These are phyloP conservation scores for Hirudo medicinalis DNA, from an alignment of 1,140 invertebrate genomes.

Conservation along the genomic window DNA sequence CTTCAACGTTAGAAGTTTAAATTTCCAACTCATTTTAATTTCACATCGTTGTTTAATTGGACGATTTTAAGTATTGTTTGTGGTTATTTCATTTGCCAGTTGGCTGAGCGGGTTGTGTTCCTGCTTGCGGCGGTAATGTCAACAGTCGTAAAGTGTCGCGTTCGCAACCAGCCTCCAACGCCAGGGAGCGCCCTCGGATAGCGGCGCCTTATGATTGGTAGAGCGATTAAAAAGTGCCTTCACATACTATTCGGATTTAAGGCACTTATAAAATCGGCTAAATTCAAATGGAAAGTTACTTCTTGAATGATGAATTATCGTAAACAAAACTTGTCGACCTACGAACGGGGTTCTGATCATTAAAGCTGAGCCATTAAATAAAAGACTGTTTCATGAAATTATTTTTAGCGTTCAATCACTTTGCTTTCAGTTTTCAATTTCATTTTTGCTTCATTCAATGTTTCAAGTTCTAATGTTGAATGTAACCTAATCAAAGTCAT, in stretches of 20 bases:
- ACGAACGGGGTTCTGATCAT: too few species aligned
- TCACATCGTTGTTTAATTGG: not conserved
- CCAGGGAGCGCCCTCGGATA: not conserved
- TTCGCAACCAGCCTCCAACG: too few species aligned
- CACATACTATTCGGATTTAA: not conserved
- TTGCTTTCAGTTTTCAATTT: not conserved
- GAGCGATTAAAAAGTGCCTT: not conserved
- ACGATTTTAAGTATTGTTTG: not conserved
- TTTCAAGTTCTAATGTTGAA: not conserved
- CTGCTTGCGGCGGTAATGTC: not conserved
- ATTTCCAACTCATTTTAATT: too few species aligned
- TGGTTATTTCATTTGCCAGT: too few species aligned
- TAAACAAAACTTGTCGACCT: too few species aligned
- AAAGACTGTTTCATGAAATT: not conserved
- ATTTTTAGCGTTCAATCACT: not conserved
- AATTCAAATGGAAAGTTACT: not conserved
- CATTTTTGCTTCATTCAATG: not conserved
- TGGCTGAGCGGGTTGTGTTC: not conserved
- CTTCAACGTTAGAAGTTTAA: too few species aligned
- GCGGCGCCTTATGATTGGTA: not conserved
- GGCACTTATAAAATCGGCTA: not conserved
- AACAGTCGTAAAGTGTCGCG: not conserved
- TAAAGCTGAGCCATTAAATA: not conserved
- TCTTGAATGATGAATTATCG: too few species aligned
- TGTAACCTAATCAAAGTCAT: not conserved